Base-by-base conservation (phyloP, 2,888 invertebrate genomes). In the Drosophila niveifrons region DNA sequence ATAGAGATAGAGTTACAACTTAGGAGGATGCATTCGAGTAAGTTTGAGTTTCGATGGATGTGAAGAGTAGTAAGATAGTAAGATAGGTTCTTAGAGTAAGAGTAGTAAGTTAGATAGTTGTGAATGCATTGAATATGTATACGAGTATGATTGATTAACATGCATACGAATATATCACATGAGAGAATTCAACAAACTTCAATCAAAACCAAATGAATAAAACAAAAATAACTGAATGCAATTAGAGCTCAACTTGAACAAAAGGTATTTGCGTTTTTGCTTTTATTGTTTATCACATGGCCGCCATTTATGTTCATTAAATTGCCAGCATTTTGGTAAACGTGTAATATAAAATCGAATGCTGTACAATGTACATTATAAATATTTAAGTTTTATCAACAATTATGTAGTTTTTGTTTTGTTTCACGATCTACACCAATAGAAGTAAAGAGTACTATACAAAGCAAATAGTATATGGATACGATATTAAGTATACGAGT, bases 221-320 rank as follows among this genome's bases (percentile, higher is more conserved):
- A 9, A 36, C 36, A 64, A 15, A 1, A 41, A 66, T 31, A 78
- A 66, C 46, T 74, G 55, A 87, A 90, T 90, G 90, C 91, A 90
- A 90, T 88, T 90, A 91, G 91, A 91, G 91, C 91, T 90, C 91
- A 92, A 92, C 90, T 90, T 78, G 82, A 88, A 79, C 84, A 72
- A 78, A 90, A 84, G 74, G 70, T 72, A 56, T 67, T 57, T 72
- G 61, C 56, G 44, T 65, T 79, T 73, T 78, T 62, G 46, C 11
- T 36, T 36, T n/a, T 36, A n/a, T 36, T 36, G 36, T 17, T 71
- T 55, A 48, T 64, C 46, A 56, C 36, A 47, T 57, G 68, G 74
- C 84, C 89, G 83, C 87, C 87, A 71, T 71, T 58, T 71, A 43
- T 56, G 47, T 52, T 70, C 63, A 39, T 53, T 59, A 9, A 66